Evolutionary conservation across 2,113 vertebrate species (phyloP), one percentile per base, ranked within the genome.

Genomic region (Platysternon megacephalum): DNA sequence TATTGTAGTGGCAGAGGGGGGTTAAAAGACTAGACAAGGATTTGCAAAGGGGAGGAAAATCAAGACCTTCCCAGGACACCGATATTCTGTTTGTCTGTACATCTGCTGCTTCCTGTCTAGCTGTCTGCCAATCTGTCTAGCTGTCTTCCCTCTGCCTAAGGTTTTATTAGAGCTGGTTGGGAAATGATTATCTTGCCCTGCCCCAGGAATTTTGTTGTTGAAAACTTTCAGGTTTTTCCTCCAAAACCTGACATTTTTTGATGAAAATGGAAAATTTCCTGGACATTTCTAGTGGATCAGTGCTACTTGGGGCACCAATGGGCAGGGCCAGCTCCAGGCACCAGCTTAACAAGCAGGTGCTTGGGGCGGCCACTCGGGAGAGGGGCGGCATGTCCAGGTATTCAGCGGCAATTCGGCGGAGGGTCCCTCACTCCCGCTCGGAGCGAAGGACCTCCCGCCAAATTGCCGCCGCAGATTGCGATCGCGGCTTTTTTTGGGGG

Each of bases 81-180:
- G 88, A 52, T 82, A 76, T 13, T 35, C 35, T 55, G 68, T 48
- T 58, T 74, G 61, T 5, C 92, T 88, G 28, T 13, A 4, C 0
- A 0, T 49, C 61, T 5, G 17, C 81, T 3, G 80, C 28, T 90
- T 9, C 28, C 0, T 42, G 26, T 1, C 13, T 35, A 78, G 24
- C 8, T 85, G 74, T 17, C 76, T 88, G 21, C 68, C n/a, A 48
- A 32, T 79, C 79, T 56, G 29, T 56, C 68, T 22, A 39, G n/a
- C 12, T 44, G 9, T 12, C 0, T 87, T 35, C 83, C 35, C 11
- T 10, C 35, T 79, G 80, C 68, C 13, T 52, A 76, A 21, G 7
- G 2, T 1, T 8, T 82, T 91, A 42, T 39, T 72, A 72, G 19
- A 72, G n/a, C n/a, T 42, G 10, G n/a, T 21, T 42, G n/a, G n/a